phyloP scores from a whole-genome alignment of 2,888 invertebrate species.

The Mactromeris polynyma region DNA sequence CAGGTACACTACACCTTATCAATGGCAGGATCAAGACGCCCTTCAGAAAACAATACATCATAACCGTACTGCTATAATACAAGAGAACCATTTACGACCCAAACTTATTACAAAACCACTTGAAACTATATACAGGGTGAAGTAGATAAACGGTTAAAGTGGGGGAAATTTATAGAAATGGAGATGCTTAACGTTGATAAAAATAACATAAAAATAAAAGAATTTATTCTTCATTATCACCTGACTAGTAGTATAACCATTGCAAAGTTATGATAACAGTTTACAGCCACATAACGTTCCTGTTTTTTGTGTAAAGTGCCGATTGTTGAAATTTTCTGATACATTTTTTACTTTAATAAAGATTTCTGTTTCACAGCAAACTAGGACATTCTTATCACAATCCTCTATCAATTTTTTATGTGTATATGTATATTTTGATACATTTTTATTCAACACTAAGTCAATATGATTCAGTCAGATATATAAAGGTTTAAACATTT shows the following conservation, averaged over 20 bases:
- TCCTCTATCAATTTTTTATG: not conserved
- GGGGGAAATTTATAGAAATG: not conserved
- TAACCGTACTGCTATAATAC: not conserved
- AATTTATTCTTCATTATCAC: constrained; percentile 9
- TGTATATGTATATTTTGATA: not conserved
- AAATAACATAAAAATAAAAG: constrained; percentile 17
- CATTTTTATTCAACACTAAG: not conserved
- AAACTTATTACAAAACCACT: not conserved
- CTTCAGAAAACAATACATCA: constrained; percentile 1
- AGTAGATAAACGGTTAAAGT: not conserved
- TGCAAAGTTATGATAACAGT: not conserved
- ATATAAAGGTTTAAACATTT: no score
- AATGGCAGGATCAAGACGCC: not conserved
- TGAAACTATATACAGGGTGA: not conserved
- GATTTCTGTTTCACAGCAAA: not conserved
- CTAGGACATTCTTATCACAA: not conserved
- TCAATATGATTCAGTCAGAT: not conserved
- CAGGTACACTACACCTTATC: not conserved
- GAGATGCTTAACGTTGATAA: not conserved
- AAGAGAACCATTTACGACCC: not conserved
- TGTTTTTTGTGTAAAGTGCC: not conserved
- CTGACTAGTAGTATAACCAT: not conserved
- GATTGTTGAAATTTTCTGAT: not conserved
- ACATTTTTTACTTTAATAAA: not conserved
- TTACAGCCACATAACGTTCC: not conserved